Percentiles rank a stretch among this genome's conserved stretches.
These are phyloP conservation scores for Myrmecophaga tridactyla DNA, from an alignment of 2,113 vertebrate species.

Conservation along the genomic window DNA sequence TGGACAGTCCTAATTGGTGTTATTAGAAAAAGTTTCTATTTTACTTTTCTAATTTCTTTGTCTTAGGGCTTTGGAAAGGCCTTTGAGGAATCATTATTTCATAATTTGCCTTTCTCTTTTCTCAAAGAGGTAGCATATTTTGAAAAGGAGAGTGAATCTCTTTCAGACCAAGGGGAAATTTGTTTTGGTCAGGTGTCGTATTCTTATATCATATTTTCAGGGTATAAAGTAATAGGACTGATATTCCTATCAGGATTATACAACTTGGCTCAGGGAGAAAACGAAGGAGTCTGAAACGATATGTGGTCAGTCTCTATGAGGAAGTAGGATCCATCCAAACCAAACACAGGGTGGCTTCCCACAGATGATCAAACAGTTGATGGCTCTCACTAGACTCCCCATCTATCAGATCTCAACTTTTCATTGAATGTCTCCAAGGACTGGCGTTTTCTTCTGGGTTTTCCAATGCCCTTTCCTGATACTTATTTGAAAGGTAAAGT, in stretches of 20 bases:
- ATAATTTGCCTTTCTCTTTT: constrained; percentile 42
- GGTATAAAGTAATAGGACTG: background rate
- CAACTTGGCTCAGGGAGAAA: background rate
- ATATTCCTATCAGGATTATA: background rate
- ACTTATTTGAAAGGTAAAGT: background rate
- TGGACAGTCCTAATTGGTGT: constrained; percentile 20
- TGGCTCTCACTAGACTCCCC: background rate
- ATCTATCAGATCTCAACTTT: background rate
- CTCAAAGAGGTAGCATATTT: background rate
- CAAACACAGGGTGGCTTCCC: background rate
- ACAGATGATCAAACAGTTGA: background rate
- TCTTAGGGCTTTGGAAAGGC: background rate
- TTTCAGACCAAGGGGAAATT: background rate
- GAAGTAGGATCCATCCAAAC: background rate
- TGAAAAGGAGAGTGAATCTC: constrained; percentile 29
- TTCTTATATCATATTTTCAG: constrained; percentile 20
- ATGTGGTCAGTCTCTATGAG: background rate
- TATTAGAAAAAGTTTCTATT: constrained; percentile 11
- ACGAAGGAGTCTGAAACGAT: background rate
- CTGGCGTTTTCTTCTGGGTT: background rate
- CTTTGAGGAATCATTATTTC: constrained; percentile 45
- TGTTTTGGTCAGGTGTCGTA: background rate
- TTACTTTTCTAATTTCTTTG: constrained; percentile 23
- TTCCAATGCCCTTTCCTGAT: background rate
- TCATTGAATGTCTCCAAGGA: background rate